phyloP scores from a whole-genome alignment of 1,140 invertebrate genomes.

The Drosophila seguyi region DNA sequence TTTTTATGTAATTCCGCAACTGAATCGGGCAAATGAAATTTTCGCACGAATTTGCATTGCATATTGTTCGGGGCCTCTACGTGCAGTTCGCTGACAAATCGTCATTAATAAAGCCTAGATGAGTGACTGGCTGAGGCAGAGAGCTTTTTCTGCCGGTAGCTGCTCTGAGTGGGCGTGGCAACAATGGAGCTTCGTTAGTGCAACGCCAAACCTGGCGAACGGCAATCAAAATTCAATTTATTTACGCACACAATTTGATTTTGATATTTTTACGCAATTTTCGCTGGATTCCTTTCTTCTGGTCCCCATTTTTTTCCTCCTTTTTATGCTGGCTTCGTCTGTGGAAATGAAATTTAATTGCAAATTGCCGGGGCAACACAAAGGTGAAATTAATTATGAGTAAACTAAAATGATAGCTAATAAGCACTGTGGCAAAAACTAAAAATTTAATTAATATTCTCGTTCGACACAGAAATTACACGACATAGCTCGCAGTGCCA shows the following conservation, averaged over 20 bases:
- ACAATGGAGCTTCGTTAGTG: constrained; percentile 79
- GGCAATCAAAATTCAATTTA: constrained; percentile 76
- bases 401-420: constrained; percentile 47
- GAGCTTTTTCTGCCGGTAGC: constrained; percentile 2
- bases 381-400: constrained; percentile 49
- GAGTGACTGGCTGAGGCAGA: constrained; percentile 23
- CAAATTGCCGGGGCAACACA: constrained; percentile 40
- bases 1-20: constrained; percentile 62
- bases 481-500: constrained; percentile 18
- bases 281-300: constrained; percentile 20
- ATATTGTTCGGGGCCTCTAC: constrained; percentile 56
- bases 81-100: constrained; percentile 68
- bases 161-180: constrained; percentile 21
- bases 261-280: constrained; percentile 45
- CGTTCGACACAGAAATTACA: constrained; percentile 31
- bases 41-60: constrained; percentile 67
- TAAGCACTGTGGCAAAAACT: constrained; percentile 35
- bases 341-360: constrained; percentile 51
- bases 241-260: constrained; percentile 66
- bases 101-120: constrained; percentile 68
- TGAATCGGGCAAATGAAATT: constrained; percentile 72
- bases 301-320: not conserved
- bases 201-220: constrained; percentile 47
- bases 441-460: constrained; percentile 56
- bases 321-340: constrained; percentile 1